These are phyloP conservation scores for Radopholus similis DNA, from an alignment of 1,140 invertebrate genomes.

Conservation along the genomic window DNA sequence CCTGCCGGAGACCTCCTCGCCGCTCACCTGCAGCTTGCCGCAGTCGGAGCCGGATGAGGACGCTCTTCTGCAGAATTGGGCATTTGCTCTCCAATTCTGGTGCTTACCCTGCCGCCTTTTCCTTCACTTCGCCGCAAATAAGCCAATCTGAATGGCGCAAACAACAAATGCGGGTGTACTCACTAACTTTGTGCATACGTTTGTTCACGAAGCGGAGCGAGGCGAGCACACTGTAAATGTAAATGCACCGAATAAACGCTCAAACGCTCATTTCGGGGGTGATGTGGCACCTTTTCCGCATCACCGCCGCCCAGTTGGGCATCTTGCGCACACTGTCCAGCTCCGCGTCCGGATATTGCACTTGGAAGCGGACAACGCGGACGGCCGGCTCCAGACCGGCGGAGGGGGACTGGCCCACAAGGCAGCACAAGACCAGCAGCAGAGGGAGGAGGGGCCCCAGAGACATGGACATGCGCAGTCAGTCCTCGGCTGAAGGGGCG, in stretches of 20 bases:
- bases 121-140: conserved; percentile 49
- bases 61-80: background rate
- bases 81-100: background rate
- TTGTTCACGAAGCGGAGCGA: conserved; percentile 59
- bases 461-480: no score
- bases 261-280: no score
- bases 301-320: conserved; percentile 48
- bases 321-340: conserved; percentile 29
- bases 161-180: no score
- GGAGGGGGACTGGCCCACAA: no score
- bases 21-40: conserved; percentile 59
- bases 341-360: conserved; percentile 39
- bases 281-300: conserved; percentile 50
- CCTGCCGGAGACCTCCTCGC: conserved; percentile 42
- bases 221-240: conserved; percentile 42
- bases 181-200: conserved; percentile 36
- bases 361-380: conserved; percentile 38
- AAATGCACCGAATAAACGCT: no score
- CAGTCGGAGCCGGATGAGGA: conserved; percentile 38
- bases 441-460: no score
- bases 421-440: no score
- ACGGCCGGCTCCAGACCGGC: conserved; percentile 39
- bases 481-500: no score
- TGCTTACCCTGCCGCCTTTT: conserved; percentile 16
- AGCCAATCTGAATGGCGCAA: conserved; percentile 29